These are phyloP conservation scores for Hirtodrosophila duncani DNA, from an alignment of 2,888 invertebrate genomes.

Conservation along the genomic window DNA sequence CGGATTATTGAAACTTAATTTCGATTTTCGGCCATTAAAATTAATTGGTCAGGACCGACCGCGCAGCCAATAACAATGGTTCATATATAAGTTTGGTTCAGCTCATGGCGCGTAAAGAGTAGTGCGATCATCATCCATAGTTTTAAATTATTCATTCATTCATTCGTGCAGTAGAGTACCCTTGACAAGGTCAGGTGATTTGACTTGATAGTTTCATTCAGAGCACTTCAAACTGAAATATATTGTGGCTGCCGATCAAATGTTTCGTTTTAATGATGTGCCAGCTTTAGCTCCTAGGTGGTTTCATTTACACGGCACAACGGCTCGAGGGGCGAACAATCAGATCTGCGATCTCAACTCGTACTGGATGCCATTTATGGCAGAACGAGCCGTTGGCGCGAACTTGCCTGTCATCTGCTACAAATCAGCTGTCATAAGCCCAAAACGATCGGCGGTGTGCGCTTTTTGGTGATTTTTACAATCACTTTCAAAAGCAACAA, in stretches of 20 bases:
- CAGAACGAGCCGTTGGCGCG: slow-evolving; percentile 59
- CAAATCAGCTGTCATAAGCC: slow-evolving; percentile 68
- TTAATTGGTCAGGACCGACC: slow-evolving; percentile 47
- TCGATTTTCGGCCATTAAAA: slow-evolving; percentile 44
- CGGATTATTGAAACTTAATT: slow-evolving; percentile 39
- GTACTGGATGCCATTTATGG: slow-evolving; percentile 50
- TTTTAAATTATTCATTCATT: no score
- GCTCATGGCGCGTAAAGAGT: no score
- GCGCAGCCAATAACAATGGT: slow-evolving; percentile 11
- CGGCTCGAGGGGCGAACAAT: slow-evolving; percentile 7
- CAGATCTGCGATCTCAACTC: slow-evolving; percentile 14
- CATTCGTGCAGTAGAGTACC: no score
- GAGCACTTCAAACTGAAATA: slow-evolving; percentile 27
- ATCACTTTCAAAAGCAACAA: slow-evolving; percentile 60
- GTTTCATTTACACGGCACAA: slow-evolving; percentile 42
- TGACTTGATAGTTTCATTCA: slow-evolving; percentile 28
- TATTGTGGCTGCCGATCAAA: slow-evolving; percentile 26
- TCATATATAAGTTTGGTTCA: slow-evolving; percentile 1
- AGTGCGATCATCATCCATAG: no score
- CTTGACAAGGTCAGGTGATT: slow-evolving; percentile 55
- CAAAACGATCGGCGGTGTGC: slow-evolving; percentile 7
- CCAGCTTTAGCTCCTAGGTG: slow-evolving; percentile 36
- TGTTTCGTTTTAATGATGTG: slow-evolving; percentile 56
- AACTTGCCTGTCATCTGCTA: slow-evolving; percentile 70
- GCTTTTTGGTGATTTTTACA: slow-evolving; percentile 51